Conservation (phyloP, 2,113 vertebrate species). For the Neodon shergylaensis region DNA sequence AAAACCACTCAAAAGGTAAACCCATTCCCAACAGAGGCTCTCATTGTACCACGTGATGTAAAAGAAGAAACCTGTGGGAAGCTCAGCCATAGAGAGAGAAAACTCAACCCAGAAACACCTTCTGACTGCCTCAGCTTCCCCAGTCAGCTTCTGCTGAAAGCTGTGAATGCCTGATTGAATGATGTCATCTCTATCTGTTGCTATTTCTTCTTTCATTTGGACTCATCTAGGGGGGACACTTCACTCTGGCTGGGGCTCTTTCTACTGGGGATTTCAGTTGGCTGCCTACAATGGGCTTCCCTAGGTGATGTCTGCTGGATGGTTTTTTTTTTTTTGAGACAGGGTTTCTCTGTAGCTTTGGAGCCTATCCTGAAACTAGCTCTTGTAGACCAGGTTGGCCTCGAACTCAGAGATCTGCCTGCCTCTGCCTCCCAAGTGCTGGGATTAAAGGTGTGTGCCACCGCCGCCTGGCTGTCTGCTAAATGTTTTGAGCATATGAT, state of each 20-base stretch:
- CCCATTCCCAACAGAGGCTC: neutral
- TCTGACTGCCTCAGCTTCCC: neutral
- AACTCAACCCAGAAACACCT: neutral
- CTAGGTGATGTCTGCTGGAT: neutral
- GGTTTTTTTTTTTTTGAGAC: no score
- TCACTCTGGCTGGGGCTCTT: neutral
- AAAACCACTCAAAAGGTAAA: neutral
- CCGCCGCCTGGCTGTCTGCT: neutral
- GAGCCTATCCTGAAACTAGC: no score
- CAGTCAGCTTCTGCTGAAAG: neutral
- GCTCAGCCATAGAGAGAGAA: neutral
- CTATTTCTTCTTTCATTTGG: neutral
- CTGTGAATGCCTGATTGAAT: neutral
- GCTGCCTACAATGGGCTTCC: neutral
- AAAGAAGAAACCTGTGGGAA: neutral
- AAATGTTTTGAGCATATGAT: neutral
- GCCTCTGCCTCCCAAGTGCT: no score
- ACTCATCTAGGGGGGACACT: neutral
- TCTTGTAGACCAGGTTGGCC: no score
- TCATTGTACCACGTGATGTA: neutral
- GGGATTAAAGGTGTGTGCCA: no score
- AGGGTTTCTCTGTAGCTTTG: no score
- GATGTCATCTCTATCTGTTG: neutral
- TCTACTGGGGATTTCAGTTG: neutral
- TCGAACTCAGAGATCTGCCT: no score